Evolutionary conservation across 2,113 vertebrate genomes (phyloP).

Genomic region (Rafetus swinhoei): DNA sequence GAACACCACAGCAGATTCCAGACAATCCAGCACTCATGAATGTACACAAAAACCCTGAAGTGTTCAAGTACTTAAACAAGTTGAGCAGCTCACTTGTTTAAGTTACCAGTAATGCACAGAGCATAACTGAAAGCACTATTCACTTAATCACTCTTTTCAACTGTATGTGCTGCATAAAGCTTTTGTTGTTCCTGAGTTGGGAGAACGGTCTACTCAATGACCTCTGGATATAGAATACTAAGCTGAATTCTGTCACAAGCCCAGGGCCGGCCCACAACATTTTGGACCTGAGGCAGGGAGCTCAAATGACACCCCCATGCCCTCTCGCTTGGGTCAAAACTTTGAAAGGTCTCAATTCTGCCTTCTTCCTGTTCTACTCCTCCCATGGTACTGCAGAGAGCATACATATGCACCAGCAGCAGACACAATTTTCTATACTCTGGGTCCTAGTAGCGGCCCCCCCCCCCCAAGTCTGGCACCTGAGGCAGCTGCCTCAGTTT

Average conservation of each 20-base stretch:
- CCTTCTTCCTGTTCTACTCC: too few relatives aligned
- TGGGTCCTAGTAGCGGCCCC: too few relatives aligned
- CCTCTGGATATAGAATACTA: not conserved
- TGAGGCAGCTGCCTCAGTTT: too few relatives aligned
- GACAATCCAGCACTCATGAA: not conserved
- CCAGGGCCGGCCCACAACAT: too few relatives aligned
- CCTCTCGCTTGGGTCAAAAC: too few relatives aligned
- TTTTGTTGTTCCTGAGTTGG: accelerated
- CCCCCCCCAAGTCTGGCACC: too few relatives aligned
- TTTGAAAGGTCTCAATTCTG: too few relatives aligned
- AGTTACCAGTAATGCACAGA: not conserved
- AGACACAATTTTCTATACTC: too few relatives aligned
- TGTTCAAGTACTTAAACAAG: not conserved
- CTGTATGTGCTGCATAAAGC: not conserved
- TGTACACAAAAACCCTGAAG: not conserved
- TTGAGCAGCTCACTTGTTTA: not conserved
- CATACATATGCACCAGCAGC: too few relatives aligned
- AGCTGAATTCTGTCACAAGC: not conserved
- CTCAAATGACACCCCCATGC: too few relatives aligned
- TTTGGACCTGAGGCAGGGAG: too few relatives aligned
- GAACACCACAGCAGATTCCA: not conserved
- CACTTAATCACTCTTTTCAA: not conserved
- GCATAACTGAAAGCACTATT: not conserved
- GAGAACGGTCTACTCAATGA: not conserved
- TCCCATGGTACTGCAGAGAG: too few relatives aligned